These are phyloP conservation scores for Echinarachnius parma DNA, from an alignment of 53 echinoderm and acorn worm species.

Conservation along the genomic window DNA sequence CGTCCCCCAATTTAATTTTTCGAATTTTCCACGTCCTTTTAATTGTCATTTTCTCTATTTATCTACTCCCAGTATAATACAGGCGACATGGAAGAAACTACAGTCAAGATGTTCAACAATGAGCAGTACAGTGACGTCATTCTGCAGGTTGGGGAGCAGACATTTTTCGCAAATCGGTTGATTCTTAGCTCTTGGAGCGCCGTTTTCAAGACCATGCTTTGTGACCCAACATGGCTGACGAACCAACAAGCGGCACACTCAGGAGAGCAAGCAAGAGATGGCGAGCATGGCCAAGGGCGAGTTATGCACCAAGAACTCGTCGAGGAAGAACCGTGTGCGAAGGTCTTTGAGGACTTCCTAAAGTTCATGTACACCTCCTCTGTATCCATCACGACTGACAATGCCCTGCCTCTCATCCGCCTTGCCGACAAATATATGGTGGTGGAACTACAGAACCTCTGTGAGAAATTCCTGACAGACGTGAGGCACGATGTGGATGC, in stretches of 20 bases:
- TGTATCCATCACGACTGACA: conserved; percentile 51
- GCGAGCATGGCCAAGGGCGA: background rate
- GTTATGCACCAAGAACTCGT: conserved; percentile 6
- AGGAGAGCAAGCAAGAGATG: too few species aligned
- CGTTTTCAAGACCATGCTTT: conserved; percentile 65
- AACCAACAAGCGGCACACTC: too few species aligned
- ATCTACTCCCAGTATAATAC: too few species aligned
- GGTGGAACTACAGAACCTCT: conserved; percentile 54
- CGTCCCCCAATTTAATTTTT: too few species aligned
- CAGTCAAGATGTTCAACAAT: background rate
- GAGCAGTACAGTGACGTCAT: conserved; percentile 62
- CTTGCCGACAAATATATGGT: conserved; percentile 84
- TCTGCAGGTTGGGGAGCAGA: conserved; percentile 46
- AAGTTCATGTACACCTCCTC: conserved; percentile 67
- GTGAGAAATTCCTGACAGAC: conserved; percentile 43
- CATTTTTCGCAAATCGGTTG: conserved; percentile 66
- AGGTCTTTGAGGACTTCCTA: conserved; percentile 65
- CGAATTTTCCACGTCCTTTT: too few species aligned
- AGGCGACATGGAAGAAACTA: too few species aligned
- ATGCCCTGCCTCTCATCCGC: conserved; percentile 49
- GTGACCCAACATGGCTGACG: conserved; percentile 39
- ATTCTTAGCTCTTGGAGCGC: conserved; percentile 75
- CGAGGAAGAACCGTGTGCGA: conserved; percentile 37
- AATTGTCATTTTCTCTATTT: too few species aligned
- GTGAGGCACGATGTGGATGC: background rate